These are phyloP conservation scores for Oryzaephilus surinamensis DNA, from an alignment of 1,140 invertebrate species.

Conservation along the genomic window DNA sequence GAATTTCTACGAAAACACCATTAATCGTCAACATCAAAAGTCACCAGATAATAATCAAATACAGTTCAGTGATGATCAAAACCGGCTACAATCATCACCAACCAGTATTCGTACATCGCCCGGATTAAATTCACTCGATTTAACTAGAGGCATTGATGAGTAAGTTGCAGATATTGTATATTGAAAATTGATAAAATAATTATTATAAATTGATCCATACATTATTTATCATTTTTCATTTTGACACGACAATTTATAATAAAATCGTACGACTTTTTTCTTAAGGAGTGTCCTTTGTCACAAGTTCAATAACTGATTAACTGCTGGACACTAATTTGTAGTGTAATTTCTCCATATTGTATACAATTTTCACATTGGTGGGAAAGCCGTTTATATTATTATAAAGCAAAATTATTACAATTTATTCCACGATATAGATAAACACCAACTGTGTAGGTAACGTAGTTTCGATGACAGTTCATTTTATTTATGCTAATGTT, in stretches of 20 bases:
- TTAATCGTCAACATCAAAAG: neutral
- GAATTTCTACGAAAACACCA: constrained; percentile 5
- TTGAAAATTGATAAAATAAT: neutral
- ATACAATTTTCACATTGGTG: no score
- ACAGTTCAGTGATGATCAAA: constrained; percentile 7
- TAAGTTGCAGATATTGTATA: constrained; percentile 17
- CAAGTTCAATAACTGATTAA: no score
- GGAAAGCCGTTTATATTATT: no score
- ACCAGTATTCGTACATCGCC: constrained; percentile 12
- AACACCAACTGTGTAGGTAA: constrained; percentile 12
- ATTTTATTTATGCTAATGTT: constrained; percentile 13
- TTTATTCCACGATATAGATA: constrained; percentile 12
- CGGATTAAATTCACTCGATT: constrained; percentile 18
- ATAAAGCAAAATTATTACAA: no score
- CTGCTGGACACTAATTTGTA: no score
- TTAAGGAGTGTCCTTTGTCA: no score
- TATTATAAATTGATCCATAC: constrained; percentile 5
- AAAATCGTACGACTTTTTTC: no score
- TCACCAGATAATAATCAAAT: constrained; percentile 13
- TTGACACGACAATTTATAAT: no score
- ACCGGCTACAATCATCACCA: no score
- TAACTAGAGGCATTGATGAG: constrained; percentile 24
- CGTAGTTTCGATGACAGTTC: constrained; percentile 10
- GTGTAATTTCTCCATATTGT: no score
- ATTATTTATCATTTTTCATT: no score